Percentiles rank a stretch among this genome's conserved stretches.
Evolutionary conservation across 92 coral and sea anemone genomes (phyloP).

Genomic region (Heteractis magnifica): DNA sequence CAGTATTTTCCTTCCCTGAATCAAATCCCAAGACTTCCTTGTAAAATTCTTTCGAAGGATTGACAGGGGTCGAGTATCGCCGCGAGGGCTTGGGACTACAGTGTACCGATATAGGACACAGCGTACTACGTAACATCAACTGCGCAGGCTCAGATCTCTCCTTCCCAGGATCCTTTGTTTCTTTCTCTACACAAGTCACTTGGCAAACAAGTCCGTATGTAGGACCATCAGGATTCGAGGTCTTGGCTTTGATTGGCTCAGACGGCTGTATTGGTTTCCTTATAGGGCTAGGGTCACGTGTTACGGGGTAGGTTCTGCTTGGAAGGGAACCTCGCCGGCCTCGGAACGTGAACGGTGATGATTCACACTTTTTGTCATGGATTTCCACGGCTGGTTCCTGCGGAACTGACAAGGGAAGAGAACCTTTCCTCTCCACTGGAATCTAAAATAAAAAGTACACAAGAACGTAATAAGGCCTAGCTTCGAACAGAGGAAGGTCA

Average conservation of each 20-base stretch:
- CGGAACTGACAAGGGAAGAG: background rate
- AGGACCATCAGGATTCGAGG: conserved; percentile 1
- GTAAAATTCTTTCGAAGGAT: conserved; percentile 33
- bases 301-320: conserved; percentile 39
- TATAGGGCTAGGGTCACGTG: conserved; percentile 46
- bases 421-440: conserved; percentile 4
- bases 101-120: conserved; percentile 42
- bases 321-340: conserved; percentile 34
- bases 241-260: conserved; percentile 17
- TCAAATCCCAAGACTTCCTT: conserved; percentile 32
- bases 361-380: conserved; percentile 6
- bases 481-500: too few species aligned
- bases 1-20: background rate
- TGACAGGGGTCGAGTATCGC: conserved; percentile 42
- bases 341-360: conserved; percentile 4
- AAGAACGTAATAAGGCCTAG: too few species aligned
- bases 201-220: conserved; percentile 43
- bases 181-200: conserved; percentile 16
- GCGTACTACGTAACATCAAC: conserved; percentile 36
- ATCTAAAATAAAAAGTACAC: background rate
- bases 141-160: conserved; percentile 20
- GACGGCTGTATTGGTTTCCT: conserved; percentile 32
- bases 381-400: background rate
- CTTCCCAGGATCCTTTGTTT: background rate
- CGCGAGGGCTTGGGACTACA: conserved; percentile 44